phyloP scores from a whole-genome alignment of 2,113 vertebrate genomes.

The Gadus macrocephalus region DNA sequence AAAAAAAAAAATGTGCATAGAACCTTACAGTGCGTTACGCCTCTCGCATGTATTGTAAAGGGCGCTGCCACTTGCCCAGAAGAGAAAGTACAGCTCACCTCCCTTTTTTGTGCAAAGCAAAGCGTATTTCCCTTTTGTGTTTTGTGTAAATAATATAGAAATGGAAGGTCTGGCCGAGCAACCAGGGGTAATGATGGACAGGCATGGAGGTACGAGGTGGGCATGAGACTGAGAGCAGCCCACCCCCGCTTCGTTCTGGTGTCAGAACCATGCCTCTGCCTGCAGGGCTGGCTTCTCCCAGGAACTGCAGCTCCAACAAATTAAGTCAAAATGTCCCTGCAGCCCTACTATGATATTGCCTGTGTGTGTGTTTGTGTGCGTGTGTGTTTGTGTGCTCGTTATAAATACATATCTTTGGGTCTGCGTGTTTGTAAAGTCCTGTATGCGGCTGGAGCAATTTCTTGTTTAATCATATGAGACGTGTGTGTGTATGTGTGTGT shows the following conservation, averaged over 20 bases:
- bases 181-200: neutral
- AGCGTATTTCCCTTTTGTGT: too few species aligned
- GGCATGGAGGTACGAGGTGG: neutral
- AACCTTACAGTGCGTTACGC: too few species aligned
- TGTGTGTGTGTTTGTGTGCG: conserved; percentile 13
- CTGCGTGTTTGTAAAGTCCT: neutral
- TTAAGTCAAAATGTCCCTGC: conserved; percentile 51
- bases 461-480: neutral
- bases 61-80: too few species aligned
- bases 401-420: conserved; percentile 18
- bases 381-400: conserved; percentile 6
- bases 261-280: conserved; percentile 37
- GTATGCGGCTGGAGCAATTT: neutral
- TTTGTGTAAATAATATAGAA: too few species aligned
- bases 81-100: too few species aligned
- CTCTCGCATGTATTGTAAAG: too few species aligned
- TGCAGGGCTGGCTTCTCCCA: conserved; percentile 49
- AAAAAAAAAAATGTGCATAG: too few species aligned
- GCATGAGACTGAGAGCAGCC: neutral
- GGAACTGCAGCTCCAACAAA: conserved; percentile 58
- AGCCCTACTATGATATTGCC: conserved; percentile 16
- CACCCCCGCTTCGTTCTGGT: conserved; percentile 30
- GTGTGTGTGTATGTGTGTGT: conserved; percentile 13
- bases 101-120: too few species aligned
- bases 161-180: too few species aligned